These are phyloP conservation scores for Tachuris rubrigastra DNA, from an alignment of 2,113 vertebrate species.

Conservation along the genomic window DNA sequence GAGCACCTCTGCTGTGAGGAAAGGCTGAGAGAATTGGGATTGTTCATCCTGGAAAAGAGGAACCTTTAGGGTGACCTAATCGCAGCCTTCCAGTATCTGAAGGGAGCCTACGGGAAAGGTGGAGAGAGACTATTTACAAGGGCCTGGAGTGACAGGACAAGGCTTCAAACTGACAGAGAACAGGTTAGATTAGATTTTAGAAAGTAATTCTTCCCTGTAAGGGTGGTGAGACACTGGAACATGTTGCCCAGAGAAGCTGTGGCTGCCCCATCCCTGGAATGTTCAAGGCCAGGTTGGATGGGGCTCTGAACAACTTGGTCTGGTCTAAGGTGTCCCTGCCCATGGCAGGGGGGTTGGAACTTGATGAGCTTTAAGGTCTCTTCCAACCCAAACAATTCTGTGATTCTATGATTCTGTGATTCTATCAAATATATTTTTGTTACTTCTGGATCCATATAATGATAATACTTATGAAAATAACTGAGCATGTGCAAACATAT, in stretches of 20 bases:
- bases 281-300: neutral
- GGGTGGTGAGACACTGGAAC: neutral
- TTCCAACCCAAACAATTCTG: neutral
- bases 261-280: neutral
- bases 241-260: neutral
- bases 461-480: neutral
- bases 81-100: neutral
- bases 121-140: neutral
- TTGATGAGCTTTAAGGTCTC: neutral
- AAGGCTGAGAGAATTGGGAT: neutral
- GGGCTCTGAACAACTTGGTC: fast-evolving
- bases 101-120: neutral
- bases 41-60: neutral
- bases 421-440: neutral
- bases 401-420: neutral
- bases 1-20: neutral
- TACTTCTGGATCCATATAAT: neutral
- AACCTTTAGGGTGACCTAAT: too few relatives aligned
- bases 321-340: neutral
- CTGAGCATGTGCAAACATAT: neutral
- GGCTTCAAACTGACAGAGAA: neutral
- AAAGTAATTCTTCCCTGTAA: neutral
- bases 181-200: neutral
- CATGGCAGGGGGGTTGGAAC: neutral
- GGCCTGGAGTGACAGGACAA: neutral